Evolutionary conservation across 2,797 vertebrate genomes (phyloP).

Genomic region (Muscicapa striata): DNA sequence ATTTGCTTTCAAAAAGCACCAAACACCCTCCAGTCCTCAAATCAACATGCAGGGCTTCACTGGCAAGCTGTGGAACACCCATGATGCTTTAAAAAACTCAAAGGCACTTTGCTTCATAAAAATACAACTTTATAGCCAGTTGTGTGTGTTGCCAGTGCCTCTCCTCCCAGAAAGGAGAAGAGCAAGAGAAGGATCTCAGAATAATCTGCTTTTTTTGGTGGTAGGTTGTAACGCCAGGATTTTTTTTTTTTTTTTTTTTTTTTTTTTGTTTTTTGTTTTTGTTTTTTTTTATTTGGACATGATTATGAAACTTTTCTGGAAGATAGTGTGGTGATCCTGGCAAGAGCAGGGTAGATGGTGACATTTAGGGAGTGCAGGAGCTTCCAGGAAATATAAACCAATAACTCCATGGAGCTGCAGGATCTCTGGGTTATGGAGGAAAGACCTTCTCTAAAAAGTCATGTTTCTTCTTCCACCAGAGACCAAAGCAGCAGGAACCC

Average conservation of each 20-base stretch:
- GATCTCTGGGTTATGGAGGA: background rate
- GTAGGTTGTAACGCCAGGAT: background rate
- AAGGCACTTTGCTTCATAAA: background rate
- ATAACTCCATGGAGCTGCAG: fast-evolving
- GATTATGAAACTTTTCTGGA: background rate
- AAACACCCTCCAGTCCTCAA: background rate
- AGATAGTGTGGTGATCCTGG: fast-evolving
- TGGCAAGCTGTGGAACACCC: background rate
- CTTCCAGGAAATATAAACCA: background rate
- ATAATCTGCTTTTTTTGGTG: background rate
- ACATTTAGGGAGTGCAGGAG: background rate
- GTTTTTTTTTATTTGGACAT: background rate
- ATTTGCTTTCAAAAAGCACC: background rate
- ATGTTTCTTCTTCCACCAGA: background rate
- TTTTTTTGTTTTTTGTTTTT: background rate
- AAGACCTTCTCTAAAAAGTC: background rate
- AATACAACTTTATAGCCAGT: background rate
- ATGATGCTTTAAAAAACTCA: background rate
- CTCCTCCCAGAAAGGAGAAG: background rate
- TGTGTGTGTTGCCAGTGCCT: background rate
- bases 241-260: background rate
- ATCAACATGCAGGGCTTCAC: background rate
- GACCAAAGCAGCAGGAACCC: background rate
- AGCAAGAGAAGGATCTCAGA: background rate
- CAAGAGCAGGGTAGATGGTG: background rate